A percentile compares a stretch with the other conserved stretches of the same genome.
Evolutionary conservation across 2,113 vertebrate genomes (phyloP).

Genomic region (Isichthys henryi): DNA sequence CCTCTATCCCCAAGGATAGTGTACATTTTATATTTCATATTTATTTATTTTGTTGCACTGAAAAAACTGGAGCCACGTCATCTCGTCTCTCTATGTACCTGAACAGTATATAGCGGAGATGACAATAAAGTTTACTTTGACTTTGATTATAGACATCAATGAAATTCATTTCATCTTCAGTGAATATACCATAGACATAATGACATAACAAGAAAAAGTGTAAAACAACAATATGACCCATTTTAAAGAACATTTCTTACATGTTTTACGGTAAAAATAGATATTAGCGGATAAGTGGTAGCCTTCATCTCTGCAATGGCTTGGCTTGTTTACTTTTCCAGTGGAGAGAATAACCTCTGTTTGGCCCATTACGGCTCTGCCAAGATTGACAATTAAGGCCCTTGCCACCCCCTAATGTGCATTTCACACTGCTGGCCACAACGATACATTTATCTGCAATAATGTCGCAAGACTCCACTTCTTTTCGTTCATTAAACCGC

Average conservation of each 20-base stretch:
- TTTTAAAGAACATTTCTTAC: background rate
- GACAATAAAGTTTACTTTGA: no score
- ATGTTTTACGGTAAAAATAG: background rate
- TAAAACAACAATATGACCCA: background rate
- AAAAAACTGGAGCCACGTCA: no score
- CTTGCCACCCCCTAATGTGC: conserved; percentile 48
- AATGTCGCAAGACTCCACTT: conserved; percentile 59
- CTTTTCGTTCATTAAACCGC: conserved; percentile 55
- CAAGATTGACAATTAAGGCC: conserved; percentile 22
- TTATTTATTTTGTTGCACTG: no score
- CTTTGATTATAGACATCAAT: background rate
- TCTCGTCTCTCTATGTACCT: no score
- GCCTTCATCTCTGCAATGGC: background rate
- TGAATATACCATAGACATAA: background rate
- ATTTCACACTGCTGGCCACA: conserved; percentile 59
- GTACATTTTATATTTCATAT: no score
- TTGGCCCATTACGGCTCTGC: conserved; percentile 12
- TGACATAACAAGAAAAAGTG: background rate
- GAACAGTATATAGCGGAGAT: no score
- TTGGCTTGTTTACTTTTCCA: conserved; percentile 14
- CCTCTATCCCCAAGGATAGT: no score
- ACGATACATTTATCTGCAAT: conserved; percentile 63
- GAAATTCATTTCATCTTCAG: background rate
- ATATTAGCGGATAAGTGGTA: background rate
- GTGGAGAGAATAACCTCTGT: conserved; percentile 10